These are phyloP conservation scores for Mustelus asterias DNA, from an alignment of 2,113 vertebrate genomes.

Conservation along the genomic window DNA sequence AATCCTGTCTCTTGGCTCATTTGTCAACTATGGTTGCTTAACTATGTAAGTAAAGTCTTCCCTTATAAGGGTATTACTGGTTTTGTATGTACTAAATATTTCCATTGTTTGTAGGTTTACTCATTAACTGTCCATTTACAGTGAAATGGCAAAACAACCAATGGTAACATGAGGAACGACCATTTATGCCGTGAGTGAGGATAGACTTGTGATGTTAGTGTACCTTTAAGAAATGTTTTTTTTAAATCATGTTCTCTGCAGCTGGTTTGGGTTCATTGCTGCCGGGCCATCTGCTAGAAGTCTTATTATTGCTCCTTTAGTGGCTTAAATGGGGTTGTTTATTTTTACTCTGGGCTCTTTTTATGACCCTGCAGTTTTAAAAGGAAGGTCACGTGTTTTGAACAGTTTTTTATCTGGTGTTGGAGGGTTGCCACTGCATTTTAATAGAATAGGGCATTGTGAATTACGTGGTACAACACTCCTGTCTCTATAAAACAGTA, in stretches of 20 bases:
- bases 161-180: not conserved
- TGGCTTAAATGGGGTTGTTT: too few species aligned
- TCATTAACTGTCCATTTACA: not conserved
- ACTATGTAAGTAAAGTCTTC: not conserved
- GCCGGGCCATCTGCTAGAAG: too few species aligned
- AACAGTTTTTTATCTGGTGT: too few species aligned
- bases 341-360: too few species aligned
- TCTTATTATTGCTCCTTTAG: too few species aligned
- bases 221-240: too few species aligned
- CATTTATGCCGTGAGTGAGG: not conserved
- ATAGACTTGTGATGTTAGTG: too few species aligned
- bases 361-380: too few species aligned
- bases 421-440: not conserved
- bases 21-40: not conserved
- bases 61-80: not conserved
- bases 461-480: not conserved
- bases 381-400: too few species aligned
- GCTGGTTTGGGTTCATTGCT: too few species aligned
- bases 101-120: not conserved
- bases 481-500: not conserved
- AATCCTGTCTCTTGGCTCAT: not conserved
- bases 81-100: not conserved
- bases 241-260: too few species aligned
- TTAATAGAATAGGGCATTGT: not conserved
- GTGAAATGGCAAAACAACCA: not conserved